Evolutionary conservation across 2,113 vertebrate species (phyloP), one percentile per base, ranked within the genome.

Genomic region (Dasyurus viverrinus): DNA sequence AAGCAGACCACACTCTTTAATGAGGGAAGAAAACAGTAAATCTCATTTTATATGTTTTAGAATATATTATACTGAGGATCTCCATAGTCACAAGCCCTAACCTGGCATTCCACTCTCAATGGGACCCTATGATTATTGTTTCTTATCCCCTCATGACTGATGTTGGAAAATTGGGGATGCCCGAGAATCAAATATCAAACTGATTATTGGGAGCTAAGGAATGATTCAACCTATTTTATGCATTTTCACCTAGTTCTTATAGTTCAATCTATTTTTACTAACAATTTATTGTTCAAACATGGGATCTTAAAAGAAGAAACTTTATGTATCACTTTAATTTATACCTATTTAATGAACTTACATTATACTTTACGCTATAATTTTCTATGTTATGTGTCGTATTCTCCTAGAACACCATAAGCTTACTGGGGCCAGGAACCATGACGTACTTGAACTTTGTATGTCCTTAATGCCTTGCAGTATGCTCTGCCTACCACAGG

Each of bases 1-100:
- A 93, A 53, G 27, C 76, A 90, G 93, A 53, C 89, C 96, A 93
- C 0, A 54, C n/a, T 46, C 48, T 95, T 48, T 54, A 96, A 27
- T 0, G 6, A 42, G n/a, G 48, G 95, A 96, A 89, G 50, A 91
- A 96, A 96, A 93, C 89, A 54, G 8, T 57, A 53, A 60, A n/a
- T 26, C 91, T 76, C 48, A 36, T 48, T 92, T 89, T 91, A 93
- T 92, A 97, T 93, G 84, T 27, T 60, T 50, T 90, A 95, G 50
- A 93, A 0, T 90, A 96, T 94, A 93, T 54, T 95, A 36, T 54
- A 92, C 68, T 23, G 94, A 96, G 96, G 90, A 57, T 92, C 95
- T 94, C 94, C 89, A 92, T 50, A 94, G 90, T 95, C 96, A 92
- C 92, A 96, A 1, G 55, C 25, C 0, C 0, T 84, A 76, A 9